Evolutionary conservation across 1,140 invertebrate genomes (phyloP).

Genomic region (Hypsibius dujardini): DNA sequence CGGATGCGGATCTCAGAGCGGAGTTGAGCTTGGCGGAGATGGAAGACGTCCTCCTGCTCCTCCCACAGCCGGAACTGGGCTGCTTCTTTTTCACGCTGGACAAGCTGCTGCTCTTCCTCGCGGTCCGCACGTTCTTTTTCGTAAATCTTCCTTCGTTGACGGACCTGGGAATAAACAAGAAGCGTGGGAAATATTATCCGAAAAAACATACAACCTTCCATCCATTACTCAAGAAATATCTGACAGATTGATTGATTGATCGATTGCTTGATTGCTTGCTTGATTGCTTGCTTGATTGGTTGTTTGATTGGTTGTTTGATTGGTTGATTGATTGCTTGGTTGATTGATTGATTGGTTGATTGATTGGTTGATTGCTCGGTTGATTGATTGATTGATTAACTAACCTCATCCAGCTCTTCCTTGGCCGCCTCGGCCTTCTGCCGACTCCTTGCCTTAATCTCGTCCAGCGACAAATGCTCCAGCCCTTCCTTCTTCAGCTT

Average conservation of each 20-base stretch:
- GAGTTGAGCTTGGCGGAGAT: constrained; percentile 67
- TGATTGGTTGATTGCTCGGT: too few species aligned
- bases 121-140: constrained; percentile 71
- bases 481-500: constrained; percentile 88
- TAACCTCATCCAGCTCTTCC: constrained; percentile 40
- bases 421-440: constrained; percentile 77
- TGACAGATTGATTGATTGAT: too few species aligned
- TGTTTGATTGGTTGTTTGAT: too few species aligned
- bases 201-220: too few species aligned
- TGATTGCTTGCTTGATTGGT: too few species aligned
- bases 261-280: too few species aligned
- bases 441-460: constrained; percentile 64
- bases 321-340: too few species aligned
- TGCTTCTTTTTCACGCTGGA: constrained; percentile 80
- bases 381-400: constrained; percentile 24
- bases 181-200: too few species aligned
- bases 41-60: constrained; percentile 79
- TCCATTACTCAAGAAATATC: too few species aligned
- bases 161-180: constrained; percentile 38
- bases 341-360: too few species aligned
- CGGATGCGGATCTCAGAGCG: constrained; percentile 84
- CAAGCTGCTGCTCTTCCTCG: constrained; percentile 64
- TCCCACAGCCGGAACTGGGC: constrained; percentile 86
- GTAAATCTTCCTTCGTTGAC: constrained; percentile 67
- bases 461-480: constrained; percentile 52